These are phyloP conservation scores for Alces alces DNA, from an alignment of 2,113 vertebrate species.

Conservation along the genomic window DNA sequence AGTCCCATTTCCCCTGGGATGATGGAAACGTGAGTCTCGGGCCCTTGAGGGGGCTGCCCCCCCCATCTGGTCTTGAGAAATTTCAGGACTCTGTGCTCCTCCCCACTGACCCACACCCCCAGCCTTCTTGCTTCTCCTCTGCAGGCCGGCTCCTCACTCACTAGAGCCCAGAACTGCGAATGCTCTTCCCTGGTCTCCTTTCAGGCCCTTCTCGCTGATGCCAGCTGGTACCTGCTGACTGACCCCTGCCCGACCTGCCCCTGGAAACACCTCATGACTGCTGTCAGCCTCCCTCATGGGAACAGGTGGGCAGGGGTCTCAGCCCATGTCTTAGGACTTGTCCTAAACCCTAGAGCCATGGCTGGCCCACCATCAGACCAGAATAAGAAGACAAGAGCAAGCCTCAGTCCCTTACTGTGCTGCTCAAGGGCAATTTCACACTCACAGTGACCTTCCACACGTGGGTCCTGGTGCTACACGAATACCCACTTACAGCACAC, in stretches of 20 bases:
- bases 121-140: background rate
- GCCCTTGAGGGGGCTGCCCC: background rate
- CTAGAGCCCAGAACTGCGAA: too few relatives aligned
- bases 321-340: background rate
- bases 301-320: background rate
- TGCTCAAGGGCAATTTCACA: rapidly evolving
- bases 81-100: too few relatives aligned
- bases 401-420: too few relatives aligned
- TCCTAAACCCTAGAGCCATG: background rate
- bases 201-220: background rate
- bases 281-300: background rate
- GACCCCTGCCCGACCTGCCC: background rate
- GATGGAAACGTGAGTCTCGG: background rate
- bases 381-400: background rate
- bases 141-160: background rate
- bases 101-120: background rate
- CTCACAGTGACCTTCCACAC: background rate
- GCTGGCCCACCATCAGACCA: background rate
- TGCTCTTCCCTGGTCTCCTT: background rate
- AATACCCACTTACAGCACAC: background rate
- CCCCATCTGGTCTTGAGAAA: background rate
- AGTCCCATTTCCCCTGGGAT: background rate
- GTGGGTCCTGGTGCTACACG: too few relatives aligned
- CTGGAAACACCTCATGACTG: rapidly evolving
- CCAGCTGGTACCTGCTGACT: background rate